A percentile compares a stretch with the other conserved stretches of the same genome.
Conservation (phyloP, 2,113 vertebrate species). For the Symphodus melops region DNA sequence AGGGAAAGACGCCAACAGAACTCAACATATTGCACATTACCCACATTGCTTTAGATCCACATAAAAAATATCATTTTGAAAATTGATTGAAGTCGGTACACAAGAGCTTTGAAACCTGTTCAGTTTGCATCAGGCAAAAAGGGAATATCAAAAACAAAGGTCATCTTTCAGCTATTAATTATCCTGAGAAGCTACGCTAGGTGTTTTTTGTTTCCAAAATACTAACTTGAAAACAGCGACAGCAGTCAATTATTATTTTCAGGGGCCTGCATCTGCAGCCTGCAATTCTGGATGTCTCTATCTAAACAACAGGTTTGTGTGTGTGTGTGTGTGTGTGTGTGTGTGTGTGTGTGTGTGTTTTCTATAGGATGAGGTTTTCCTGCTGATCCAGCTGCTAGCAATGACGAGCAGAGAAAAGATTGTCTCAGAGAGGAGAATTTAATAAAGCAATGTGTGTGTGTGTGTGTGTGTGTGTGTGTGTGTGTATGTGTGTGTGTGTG, state of each 20-base stretch:
- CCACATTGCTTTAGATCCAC: too few relatives aligned
- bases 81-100: too few relatives aligned
- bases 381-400: slow-evolving; percentile 21
- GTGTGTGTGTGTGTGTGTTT: neutral
- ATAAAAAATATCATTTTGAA: too few relatives aligned
- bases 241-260: neutral
- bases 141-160: too few relatives aligned
- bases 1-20: too few relatives aligned
- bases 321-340: neutral
- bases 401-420: slow-evolving; percentile 14
- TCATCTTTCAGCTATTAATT: too few relatives aligned
- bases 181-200: too few relatives aligned
- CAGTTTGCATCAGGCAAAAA: too few relatives aligned
- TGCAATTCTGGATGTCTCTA: neutral
- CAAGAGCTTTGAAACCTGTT: too few relatives aligned
- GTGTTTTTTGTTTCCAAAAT: too few relatives aligned
- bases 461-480: neutral
- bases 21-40: too few relatives aligned
- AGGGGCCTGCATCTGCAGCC: neutral
- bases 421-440: slow-evolving; percentile 25
- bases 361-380: neutral
- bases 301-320: neutral
- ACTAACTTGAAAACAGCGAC: too few relatives aligned
- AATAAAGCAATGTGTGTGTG: slow-evolving; percentile 26
- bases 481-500: neutral